Percentiles rank a stretch among this genome's conserved stretches.
phyloP scores from a whole-genome alignment of 2,113 vertebrate species.

The Ifrita kowaldi region DNA sequence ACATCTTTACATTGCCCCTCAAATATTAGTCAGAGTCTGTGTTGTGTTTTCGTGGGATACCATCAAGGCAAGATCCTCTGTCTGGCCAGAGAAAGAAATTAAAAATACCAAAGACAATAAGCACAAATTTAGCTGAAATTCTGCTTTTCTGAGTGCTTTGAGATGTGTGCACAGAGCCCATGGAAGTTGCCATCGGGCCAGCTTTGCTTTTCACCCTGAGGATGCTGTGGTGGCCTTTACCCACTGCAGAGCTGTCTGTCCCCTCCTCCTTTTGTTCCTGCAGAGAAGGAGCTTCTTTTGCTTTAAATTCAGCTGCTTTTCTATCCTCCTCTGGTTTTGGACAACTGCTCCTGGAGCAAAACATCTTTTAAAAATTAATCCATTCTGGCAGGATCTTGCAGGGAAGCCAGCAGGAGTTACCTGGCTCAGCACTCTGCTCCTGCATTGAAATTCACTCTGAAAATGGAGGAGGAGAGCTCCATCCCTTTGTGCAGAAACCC shows the following conservation, averaged over 20 bases:
- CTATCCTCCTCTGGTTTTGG: background rate
- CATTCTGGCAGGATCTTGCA: background rate
- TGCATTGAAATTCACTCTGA: background rate
- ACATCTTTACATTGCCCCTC: background rate
- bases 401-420: background rate
- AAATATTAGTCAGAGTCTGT: accelerated
- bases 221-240: background rate
- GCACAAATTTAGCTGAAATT: background rate
- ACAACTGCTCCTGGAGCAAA: background rate
- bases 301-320: background rate
- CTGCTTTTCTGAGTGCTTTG: background rate
- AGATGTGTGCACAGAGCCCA: background rate
- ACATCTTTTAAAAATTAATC: background rate
- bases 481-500: background rate
- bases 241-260: background rate
- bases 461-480: background rate
- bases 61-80: background rate
- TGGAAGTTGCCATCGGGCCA: background rate
- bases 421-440: background rate
- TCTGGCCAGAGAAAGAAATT: background rate
- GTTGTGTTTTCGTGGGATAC: background rate
- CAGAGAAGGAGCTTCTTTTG: background rate
- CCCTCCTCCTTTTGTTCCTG: background rate
- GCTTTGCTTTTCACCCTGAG: background rate
- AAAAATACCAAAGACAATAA: background rate